Evolutionary conservation across 2,888 invertebrate species (phyloP), one percentile per base, ranked within the genome.

Genomic region (Ramazzottius varieornatus): DNA sequence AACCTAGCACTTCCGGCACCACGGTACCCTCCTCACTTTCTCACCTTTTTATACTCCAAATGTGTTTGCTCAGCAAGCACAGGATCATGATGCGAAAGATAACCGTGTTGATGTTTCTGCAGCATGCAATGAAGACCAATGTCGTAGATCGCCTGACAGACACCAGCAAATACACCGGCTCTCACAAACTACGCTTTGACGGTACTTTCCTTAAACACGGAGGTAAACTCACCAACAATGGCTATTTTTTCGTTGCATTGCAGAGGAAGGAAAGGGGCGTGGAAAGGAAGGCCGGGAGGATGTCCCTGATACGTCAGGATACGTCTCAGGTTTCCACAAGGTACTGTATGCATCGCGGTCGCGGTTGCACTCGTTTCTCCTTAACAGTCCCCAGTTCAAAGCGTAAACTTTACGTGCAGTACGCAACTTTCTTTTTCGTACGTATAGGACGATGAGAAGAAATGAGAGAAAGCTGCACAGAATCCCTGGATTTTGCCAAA

Each of bases 131-230:
- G n/a, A 16, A 54, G 54, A 29, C 54, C 16, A 54, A 54, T 24
- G 75, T 79, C 0, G 84, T 86, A 1, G 86, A 85, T 70, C 81
- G 89, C 67, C 75, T 89, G 70, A 89, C 89, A 0, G 88, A 89
- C 74, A 82, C 85, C 24, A 83, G 82, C 71, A 88, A 86, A 73
- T 89, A 88, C 76, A 89, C 89, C 0, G 89, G 89, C 65, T 86
- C 87, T 2, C 87, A 87, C 75, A 86, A 83, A 74, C 86, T 88
- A 71, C 83, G 89, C 32, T 89, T 88, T 73, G 88, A 88, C 76
- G 84, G 85, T n/a, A n/a, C n/a, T n/a, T n/a, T n/a, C n/a, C n/a
- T n/a, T n/a, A n/a, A n/a, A n/a, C n/a, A n/a, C n/a, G n/a, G n/a
- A n/a, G n/a, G n/a, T n/a, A n/a, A n/a, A n/a, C n/a, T n/a, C n/a